Base-by-base conservation (phyloP, 2,888 invertebrate genomes). In the Ormyrus thymus region DNA sequence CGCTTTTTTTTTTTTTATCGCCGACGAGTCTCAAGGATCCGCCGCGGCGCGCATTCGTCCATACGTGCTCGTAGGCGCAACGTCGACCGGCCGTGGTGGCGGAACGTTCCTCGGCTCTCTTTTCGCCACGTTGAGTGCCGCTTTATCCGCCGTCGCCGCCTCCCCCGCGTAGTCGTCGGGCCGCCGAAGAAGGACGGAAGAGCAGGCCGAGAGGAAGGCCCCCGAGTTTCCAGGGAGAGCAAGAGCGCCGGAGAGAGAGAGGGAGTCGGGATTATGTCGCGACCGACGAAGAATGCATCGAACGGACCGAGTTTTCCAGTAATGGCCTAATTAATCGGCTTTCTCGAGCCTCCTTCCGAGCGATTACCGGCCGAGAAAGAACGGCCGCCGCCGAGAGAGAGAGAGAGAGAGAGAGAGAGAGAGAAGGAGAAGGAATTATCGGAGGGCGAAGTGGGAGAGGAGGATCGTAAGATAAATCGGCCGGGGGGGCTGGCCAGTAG, bases 241-340 rank as follows among this genome's bases (percentile, higher is more conserved):
- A 53, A 64, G 45, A 29, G 53, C 7, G 13, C 10, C 10, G 11
- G 29, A 51, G 0, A 45, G 7, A 51, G 48, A 58, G 11, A 66
- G 10, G 15, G 43, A 45, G 43, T 46, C 29, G 58, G 15, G 46
- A 79, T 74, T 58, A 79, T 76, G 73, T 15, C 59, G 55, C 71
- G 64, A 56, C 45, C 58, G 15, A 8, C 77, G 56, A 46, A 58
- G 45, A 8, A 55, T 43, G 29, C 75, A 50, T 65, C 77, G 50
- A 73, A 82, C 68, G 78, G 75, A 53, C 77, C 75, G 75, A 79
- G 72, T 61, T 79, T 69, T 45, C 68, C 66, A 77, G 75, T 79
- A 81, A 81, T 77, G 79, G 45, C 48, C 55, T 58, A 65, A 73
- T 77, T 66, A 71, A 77, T 71, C 6, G 56, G 6, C 61, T 29